Base-by-base conservation (phyloP, 2,888 invertebrate genomes). In the Cryptus armator region DNA sequence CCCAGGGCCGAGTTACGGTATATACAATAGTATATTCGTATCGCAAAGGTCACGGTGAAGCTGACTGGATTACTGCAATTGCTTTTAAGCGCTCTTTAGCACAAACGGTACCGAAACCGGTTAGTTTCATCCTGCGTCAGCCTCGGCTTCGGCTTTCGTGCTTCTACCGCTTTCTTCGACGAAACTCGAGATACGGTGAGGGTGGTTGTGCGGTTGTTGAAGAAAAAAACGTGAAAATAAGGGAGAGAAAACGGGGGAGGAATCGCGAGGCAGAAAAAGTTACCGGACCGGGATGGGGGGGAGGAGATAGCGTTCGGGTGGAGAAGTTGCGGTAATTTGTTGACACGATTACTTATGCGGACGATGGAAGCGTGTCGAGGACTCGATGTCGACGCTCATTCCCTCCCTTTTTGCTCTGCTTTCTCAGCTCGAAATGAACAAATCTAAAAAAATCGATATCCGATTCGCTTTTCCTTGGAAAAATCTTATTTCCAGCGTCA, bases 301-400 rank as follows among this genome's bases (percentile, higher is more conserved):
- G 1, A 7, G 59, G 53, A 85, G 86, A 86, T 85, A 85, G 71
- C 79, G 64, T 59, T 48, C 32, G 71, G 24, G 24, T 24, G 24
- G 32, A 53, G 75, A 78, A 80, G 81, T 70, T 77, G 83, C 83
- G 62, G 32, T 83, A 85, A 85, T 86, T 86, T 86, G 84, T 86
- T 86, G 84, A 83, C 85, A 85, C 82, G 70, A 86, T 86, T 85
- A 83, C 86, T 86, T 86, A 86, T 86, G 80, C 82, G 68, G 77
- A 48, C 59, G 53, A 59, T 16, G 75, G 72, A 71, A 79, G 67
- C 85, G 85, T 82, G 85, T 78, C 82, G 76, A 48, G 44, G 82
- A 85, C 85, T 85, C 81, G 82, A 85, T 68, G 59, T 67, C 68
- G 46, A 68, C 68, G 81, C 75, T 76, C 76, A 81, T 66, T 46